A percentile compares a stretch with the other conserved stretches of the same genome.
These are phyloP conservation scores for Hydra vulgaris DNA, from an alignment of 30 jellyfish, hydroid and myxozoan species.

Conservation along the genomic window DNA sequence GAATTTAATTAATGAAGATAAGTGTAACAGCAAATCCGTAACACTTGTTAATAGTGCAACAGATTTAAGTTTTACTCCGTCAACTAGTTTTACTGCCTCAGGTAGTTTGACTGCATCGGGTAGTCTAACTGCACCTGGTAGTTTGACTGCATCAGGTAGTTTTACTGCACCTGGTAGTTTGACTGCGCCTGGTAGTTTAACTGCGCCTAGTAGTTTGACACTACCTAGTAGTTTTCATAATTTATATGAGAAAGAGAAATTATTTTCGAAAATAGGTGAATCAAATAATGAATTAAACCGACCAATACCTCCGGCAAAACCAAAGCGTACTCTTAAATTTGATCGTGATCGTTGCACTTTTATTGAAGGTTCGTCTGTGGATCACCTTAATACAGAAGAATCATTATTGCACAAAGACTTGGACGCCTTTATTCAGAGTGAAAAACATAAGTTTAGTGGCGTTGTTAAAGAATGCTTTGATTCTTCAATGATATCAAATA, in stretches of 20 bases:
- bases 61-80: too few species aligned
- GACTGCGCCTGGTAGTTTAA: too few species aligned
- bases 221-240: conserved; percentile 9
- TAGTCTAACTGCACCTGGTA: too few species aligned
- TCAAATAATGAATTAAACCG: conserved; percentile 1
- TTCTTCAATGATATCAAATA: background rate
- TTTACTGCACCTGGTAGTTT: too few species aligned
- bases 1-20: background rate
- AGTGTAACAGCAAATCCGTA: background rate
- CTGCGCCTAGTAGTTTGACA: background rate
- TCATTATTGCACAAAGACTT: conserved; percentile 15
- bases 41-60: background rate
- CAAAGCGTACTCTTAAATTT: conserved; percentile 15
- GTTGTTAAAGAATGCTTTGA: conserved; percentile 8
- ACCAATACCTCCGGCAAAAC: conserved; percentile 5
- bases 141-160: too few species aligned
- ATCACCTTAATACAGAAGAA: background rate
- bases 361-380: conserved; percentile 2
- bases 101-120: too few species aligned
- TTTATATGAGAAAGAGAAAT: conserved; percentile 18
- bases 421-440: conserved; percentile 20
- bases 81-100: too few species aligned
- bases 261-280: conserved; percentile 12
- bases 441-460: conserved; percentile 22
- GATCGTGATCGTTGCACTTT: conserved; percentile 3